Base-by-base conservation (phyloP, 2,113 vertebrate species). In the Pomatostomus ruficeps region DNA sequence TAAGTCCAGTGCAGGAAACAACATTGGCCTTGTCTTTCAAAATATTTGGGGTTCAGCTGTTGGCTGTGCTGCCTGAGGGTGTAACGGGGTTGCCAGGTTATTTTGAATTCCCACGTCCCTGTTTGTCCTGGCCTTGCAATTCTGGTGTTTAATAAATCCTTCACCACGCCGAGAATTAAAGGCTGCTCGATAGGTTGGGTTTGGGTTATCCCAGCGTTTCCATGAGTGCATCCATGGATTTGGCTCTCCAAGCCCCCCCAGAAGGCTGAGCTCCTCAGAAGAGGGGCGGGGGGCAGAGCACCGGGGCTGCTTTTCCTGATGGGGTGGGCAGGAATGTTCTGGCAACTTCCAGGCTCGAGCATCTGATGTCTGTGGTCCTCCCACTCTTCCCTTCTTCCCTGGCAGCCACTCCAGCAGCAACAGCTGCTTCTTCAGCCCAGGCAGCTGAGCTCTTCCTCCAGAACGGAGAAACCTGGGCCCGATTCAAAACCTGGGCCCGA, bases 381-480 rank as follows among this genome's bases (percentile, higher is more conserved):
- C 91, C 73, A 89, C 89, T 89, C 89, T 89, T 55, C 35, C 49
- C 61, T 33, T 81, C 86, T 87, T 66, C 67, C 57, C 73, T 95
- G 95, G 87, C 91, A 96, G 65, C 77, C 65, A 13, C 65, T 63
- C 11, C 72, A 85, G 59, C 80, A 86, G 71, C 43, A 94, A 4
- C 89, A 89, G 96, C 91, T 96, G 93, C 65, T 71, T 10, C 93
- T 78, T 71, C 57, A 71, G 87, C 7, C 80, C 73, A 63, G 51
- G 73, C 76, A 81, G 73, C 76, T 62, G 76, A 84, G 73, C 68
- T 87, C 43, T 74, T 16, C 25, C 49, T 87, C 52, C 87, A 85
- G 65, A 63, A 36, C 9, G n/a, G 84, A 75, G 67, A 55, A 89
- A 45, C 48, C 76, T 25, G 38, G 31, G 38, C 80, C 59, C 36